Evolutionary conservation across 2,113 vertebrate species (phyloP), one percentile per base, ranked within the genome.

Genomic region (Phylloscopus whistleri): DNA sequence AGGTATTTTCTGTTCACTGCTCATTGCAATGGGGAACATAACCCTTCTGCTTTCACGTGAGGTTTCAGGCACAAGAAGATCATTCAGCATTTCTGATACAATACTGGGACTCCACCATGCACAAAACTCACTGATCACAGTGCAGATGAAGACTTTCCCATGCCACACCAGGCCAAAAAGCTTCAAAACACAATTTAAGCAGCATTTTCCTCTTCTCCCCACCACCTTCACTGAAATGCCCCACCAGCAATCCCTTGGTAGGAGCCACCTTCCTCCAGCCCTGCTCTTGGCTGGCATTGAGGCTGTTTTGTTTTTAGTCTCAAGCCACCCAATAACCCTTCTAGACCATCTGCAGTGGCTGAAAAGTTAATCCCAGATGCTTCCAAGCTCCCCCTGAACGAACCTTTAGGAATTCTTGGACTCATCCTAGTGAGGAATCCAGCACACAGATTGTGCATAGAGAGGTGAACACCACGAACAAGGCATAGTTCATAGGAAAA

Each of bases 401-500:
- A 48, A 62, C 7, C 43, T 81, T 52, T 10, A 46, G 48, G 10
- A 60, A 49, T 20, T 4, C 27, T 37, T 51, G 20, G 77, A 20
- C 30, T 43, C 3, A 0, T 48, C 62, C 74, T 19, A 7, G 51
- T 2, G 62, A 73, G 51, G 35, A 70, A 53, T 20, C 26, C 43
- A 62, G 62, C 33, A 52, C 7, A 9, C 3, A 56, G 35, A 73
- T 0, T 19, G 46, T 5, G 13, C 39, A 8, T 1, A 5, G 5
- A 49, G 17, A 62, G 59, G 15, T 23, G 28, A 81, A 69, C 0
- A 3, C 8, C 11, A 1, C 0, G 5, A 70, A 33, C 10, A 15
- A 43, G 20, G 37, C 26, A 35, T 1, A 13, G 6, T 5, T 43
- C 30, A 74, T 0, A 35, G 16, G 22, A 13, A 1, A 20, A 5